Base-by-base conservation (phyloP, 2,113 vertebrate genomes). In the Gobius niger region DNA sequence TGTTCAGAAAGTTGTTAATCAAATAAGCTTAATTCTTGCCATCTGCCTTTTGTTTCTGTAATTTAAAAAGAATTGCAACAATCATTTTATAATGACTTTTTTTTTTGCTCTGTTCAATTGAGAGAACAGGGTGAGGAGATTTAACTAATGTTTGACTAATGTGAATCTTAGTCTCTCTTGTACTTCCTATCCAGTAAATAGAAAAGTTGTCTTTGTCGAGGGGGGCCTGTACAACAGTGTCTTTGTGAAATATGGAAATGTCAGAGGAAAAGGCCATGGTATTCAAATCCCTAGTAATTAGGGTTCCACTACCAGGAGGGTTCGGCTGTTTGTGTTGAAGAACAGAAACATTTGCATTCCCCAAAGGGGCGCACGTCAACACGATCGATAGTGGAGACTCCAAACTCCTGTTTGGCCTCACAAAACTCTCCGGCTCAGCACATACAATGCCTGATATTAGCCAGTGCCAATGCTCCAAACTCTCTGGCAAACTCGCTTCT, bases 331-430 rank as follows among this genome's bases (percentile, higher is more conserved):
- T 84, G 76, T 76, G 77, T 83, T 86, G 79, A 89, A 71, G 75
- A 85, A 87, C 73, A 79, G 78, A 86, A 87, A 77, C 76, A 91
- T 88, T 88, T 90, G 85, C 88, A 91, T 90, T 86, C 75, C 86
- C 89, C 86, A 80, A 82, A 85, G 86, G 88, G 77, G 67, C 76
- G 71, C 64, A 14, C 83, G 87, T 88, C 88, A 91, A 85, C 81
- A 89, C 85, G 86, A 91, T 89, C 90, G 78, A 91, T 91, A 89
- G 89, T 67, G 79, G 83, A 72, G 76, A 69, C 71, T 82, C 57
- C 56, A 73, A 83, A 78, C 60, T 85, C 73, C 76, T 65, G 68
- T 63, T 87, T 79, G 52, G 64, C 69, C 72, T 82, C 77, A 51
- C 61, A 82, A 84, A 81, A 84, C 54, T 59, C 67, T 71, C 82